Evolutionary conservation across 2,113 vertebrate species (phyloP), one percentile per base, ranked within the genome.

Genomic region (Cryptomyrus ogoouensis): DNA sequence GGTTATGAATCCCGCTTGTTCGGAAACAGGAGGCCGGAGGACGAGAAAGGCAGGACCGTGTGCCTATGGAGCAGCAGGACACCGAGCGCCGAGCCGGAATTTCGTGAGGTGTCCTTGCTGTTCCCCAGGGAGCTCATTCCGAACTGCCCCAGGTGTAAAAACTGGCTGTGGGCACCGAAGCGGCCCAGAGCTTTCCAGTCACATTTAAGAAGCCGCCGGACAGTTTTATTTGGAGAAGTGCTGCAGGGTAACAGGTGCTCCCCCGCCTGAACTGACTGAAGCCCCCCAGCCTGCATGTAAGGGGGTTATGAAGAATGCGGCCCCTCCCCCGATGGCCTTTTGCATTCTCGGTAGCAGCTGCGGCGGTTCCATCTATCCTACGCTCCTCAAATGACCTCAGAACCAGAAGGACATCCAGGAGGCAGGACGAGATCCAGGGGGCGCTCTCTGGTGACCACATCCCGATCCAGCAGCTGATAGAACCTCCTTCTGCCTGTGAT

Each of bases 391-490:
- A 92, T 94, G 94, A 95, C 94, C 94, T 90, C 44, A 47, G 74
- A 91, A 93, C 95, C 94, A 91, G 91, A 90, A 92, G 91, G 93
- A 49, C 84, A 91, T 94, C 95, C 94, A 91, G 90, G 90, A 92
- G 91, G 94, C 93, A 91, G 91, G 89, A 93, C 92, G 39, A 93
- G 91, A 95, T 94, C 95, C 94, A 94, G 91, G 92, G 58, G 93
- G 92, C 91, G 92, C 92, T 95, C 95, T 94, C 92, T 92, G 94
- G 93, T 95, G 95, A 94, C 95, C 95, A 94, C 91, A 90, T 90
- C 91, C 93, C 92, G 93, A 94, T 94, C 93, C 95, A 94, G 91
- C 96, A 97, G 95, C 95, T 96, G 95, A 95, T 93, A 93, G 87
- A 91, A 89, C 77, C 91, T 90, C 93, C 91, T 88, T 93, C 93